These are phyloP conservation scores for Conomelus anceps DNA, from an alignment of 2,888 invertebrate species.

Conservation along the genomic window DNA sequence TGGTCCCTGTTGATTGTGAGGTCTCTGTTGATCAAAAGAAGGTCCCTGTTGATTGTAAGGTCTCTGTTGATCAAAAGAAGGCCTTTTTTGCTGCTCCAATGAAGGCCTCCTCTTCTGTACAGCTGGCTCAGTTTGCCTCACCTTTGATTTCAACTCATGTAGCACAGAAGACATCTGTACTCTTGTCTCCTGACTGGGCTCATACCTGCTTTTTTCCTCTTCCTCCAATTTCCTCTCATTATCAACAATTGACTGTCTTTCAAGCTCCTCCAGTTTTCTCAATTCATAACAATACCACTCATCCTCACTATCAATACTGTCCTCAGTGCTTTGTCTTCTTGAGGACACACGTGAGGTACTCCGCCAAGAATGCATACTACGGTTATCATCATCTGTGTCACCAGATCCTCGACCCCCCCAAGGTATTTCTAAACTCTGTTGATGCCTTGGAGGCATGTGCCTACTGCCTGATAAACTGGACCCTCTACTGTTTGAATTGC, in stretches of 20 bases:
- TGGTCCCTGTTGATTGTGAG: neutral
- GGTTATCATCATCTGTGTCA: constrained; percentile 65
- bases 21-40: neutral
- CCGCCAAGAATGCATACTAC: constrained; percentile 80
- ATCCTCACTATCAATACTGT: constrained; percentile 87
- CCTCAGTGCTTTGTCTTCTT: constrained; percentile 83
- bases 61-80: neutral
- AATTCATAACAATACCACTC: constrained; percentile 90
- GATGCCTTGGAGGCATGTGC: constrained; percentile 55
- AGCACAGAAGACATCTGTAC: constrained; percentile 67
- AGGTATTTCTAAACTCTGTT: constrained; percentile 75
- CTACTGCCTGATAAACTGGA: constrained; percentile 50
- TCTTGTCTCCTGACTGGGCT: constrained; percentile 63
- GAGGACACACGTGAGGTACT: constrained; percentile 81
- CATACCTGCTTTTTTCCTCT: constrained; percentile 45
- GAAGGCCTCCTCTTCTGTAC: neutral
- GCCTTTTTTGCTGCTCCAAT: neutral
- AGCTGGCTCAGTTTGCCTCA: constrained; percentile 42
- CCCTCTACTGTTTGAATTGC: constrained; percentile 59
- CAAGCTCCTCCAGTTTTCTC: constrained; percentile 78
- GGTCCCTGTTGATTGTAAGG: no score
- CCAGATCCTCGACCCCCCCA: constrained; percentile 51
- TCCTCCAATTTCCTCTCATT: constrained; percentile 50
- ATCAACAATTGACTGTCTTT: constrained; percentile 63
- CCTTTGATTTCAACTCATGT: constrained; percentile 65